Conservation (phyloP, 2,113 vertebrate genomes). For the Reinhardtius hippoglossoides region DNA sequence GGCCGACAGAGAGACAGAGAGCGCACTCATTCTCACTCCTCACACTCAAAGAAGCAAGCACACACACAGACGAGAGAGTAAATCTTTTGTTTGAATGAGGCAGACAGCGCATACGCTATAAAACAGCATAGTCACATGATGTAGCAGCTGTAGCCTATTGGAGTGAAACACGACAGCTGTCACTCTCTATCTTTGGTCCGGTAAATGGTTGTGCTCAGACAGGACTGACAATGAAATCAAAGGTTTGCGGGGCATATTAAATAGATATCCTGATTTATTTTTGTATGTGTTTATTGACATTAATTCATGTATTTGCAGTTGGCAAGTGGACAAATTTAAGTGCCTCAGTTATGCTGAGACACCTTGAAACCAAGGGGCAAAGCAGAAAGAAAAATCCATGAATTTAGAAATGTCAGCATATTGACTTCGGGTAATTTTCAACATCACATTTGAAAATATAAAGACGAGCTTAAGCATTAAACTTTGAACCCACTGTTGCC, state of each 20-base stretch:
- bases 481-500: too few species aligned
- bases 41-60: neutral
- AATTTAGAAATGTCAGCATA: too few species aligned
- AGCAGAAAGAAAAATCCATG: too few species aligned
- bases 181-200: neutral
- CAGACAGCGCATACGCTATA: conserved; percentile 3
- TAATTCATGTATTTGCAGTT: neutral
- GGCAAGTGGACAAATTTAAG: neutral
- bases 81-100: conserved; percentile 35
- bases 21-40: conserved; percentile 11
- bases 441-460: neutral
- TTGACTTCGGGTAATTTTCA: too few species aligned
- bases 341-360: neutral
- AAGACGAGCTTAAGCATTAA: neutral
- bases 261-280: conserved; percentile 2
- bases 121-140: conserved; percentile 48
- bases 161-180: conserved; percentile 53
- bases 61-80: conserved; percentile 6
- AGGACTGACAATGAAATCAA: conserved; percentile 42
- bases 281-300: neutral
- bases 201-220: conserved; percentile 1
- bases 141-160: neutral
- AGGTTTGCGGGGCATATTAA: conserved; percentile 5
- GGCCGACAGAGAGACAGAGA: neutral
- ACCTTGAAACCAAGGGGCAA: neutral